Evolutionary conservation across 2,797 vertebrate species (phyloP), one percentile per base, ranked within the genome.

Genomic region (Chaetodon trifasciatus): DNA sequence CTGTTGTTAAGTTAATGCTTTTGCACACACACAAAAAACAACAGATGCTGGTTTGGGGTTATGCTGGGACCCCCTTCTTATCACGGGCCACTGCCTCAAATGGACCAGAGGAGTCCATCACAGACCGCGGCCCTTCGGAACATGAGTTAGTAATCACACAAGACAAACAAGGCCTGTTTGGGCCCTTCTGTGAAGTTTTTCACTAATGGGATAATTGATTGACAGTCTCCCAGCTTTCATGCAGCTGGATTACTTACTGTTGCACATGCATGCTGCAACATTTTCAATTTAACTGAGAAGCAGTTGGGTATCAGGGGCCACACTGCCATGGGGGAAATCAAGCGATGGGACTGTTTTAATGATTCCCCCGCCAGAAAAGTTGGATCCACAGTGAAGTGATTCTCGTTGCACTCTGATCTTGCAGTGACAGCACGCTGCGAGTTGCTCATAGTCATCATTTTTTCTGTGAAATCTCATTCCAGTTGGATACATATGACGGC

Each of bases 1-100:
- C 87, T 92, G 85, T 93, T 94, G 90, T 92, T 81, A 87, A 86
- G 86, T 92, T 94, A 94, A 94, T 92, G 78, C 90, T 88, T 93
- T 93, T 89, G 90, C 89, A 92, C 88, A 90, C 91, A 93, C 88
- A 86, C 4, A 16, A 64, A 47, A 12, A 93, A 94, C 86, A 93
- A 87, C 78, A 92, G 83, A 93, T 83, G 74, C 80, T 78, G 80
- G 55, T 87, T 86, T 84, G 78, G 79, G 87, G 90, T 88, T 85
- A 89, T 9, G 10, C 56, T 23, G 79, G 85, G 82, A 84, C 82
- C 83, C 75, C 63, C 78, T 89, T 86, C 85, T 91, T 91, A 90
- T 85, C 82, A 53, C 11, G 72, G 61, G 52, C 81, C 53, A 16
- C n/a, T 13, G 83, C 71, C 76, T 88, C 81, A 67, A 69, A 78